Conservation (phyloP, 2,113 vertebrate species). For the Taxidea taxus region DNA sequence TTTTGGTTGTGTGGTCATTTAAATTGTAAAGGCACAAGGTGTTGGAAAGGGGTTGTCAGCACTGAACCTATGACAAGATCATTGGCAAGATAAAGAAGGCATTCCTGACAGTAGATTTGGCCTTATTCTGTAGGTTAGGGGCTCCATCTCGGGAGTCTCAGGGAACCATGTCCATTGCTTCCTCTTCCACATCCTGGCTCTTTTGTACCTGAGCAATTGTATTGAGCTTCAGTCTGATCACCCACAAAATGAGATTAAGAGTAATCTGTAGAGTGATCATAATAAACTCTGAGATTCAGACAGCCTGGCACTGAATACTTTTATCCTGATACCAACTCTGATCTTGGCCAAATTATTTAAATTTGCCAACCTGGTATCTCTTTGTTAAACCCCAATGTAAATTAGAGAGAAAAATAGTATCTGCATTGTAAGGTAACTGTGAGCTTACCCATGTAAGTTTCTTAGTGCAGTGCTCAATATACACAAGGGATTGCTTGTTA, state of each 20-base stretch:
- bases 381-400: background rate
- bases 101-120: rapidly evolving
- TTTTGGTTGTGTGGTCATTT: background rate
- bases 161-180: rapidly evolving
- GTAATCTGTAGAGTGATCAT: background rate
- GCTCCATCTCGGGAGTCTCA: rapidly evolving
- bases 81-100: background rate
- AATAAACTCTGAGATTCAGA: background rate
- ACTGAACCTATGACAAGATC: background rate
- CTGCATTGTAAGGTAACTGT: background rate
- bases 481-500: background rate
- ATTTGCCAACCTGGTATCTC: background rate
- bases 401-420: background rate
- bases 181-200: background rate
- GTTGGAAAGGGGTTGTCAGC: background rate
- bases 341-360: background rate
- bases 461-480: background rate
- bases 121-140: rapidly evolving
- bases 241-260: background rate
- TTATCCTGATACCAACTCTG: background rate
- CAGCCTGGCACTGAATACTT: background rate
- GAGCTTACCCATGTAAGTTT: background rate
- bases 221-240: background rate
- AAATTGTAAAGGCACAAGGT: background rate
- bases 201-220: background rate